Evolutionary conservation across 2,888 invertebrate genomes (phyloP), one percentile per base, ranked within the genome.

Genomic region (Clitarchus hookeri): DNA sequence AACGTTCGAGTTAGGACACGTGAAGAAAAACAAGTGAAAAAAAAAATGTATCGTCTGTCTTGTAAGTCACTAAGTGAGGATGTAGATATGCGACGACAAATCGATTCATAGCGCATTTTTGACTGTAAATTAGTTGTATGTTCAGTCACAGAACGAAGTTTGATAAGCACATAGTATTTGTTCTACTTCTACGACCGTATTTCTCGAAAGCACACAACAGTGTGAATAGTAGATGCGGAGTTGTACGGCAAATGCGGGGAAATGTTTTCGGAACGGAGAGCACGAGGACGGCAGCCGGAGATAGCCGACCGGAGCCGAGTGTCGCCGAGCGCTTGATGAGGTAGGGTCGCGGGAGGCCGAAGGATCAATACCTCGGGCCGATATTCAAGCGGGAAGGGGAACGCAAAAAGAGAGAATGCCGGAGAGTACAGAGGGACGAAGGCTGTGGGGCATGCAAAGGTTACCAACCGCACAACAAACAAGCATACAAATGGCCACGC

Each of bases 371-470:
- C 65, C n/a, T 11, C 65, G 65, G 65, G 65, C 65, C 65, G 65
- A 65, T 65, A 65, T 65, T 65, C 65, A 65, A 23, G 65, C 65
- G n/a, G 0, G 65, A 65, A 65, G 65, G 65, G 65, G 65, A 65
- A 23, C 65, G n/a, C 13, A 65, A 23, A 65, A n/a, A 85, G 83
- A 83, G 77, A 23, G 54, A 54, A 44, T 54, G 65, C 82, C 12
- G 16, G 26, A 78, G 85, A 54, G 82, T 82, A 82, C 83, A 83
- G 85, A 27, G 83, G 44, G 65, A n/a, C 85, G 88, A 4, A 86
- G 84, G 27, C 84, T 87, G 26, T 88, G 88, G 82, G 87, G 82
- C 85, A 88, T 53, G 85, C 86, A 86, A 86, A 86, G 86, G 86
- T 86, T 86, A 85, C 85, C 86, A 86, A 86, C 86, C 86, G 48